These are phyloP conservation scores for Archocentrus centrarchus DNA, from an alignment of 2,113 vertebrate species.

Conservation along the genomic window DNA sequence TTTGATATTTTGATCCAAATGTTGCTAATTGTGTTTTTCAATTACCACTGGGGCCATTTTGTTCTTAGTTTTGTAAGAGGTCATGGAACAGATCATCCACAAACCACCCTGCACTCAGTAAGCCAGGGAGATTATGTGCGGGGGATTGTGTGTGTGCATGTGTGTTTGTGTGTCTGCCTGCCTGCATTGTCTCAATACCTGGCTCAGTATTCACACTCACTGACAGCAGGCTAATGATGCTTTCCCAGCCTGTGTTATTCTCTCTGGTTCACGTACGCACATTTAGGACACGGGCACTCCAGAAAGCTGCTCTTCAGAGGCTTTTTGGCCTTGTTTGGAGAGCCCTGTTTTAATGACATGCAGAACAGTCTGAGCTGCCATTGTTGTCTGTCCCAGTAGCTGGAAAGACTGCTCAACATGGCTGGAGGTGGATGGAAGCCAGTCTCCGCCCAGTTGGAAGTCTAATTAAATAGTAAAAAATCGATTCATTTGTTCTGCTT, in stretches of 20 bases:
- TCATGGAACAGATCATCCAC: constrained; percentile 22
- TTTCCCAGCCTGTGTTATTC: constrained; percentile 22
- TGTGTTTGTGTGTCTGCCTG: background rate
- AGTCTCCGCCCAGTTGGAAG: background rate
- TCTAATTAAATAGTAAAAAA: background rate
- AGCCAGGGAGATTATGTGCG: constrained; percentile 31
- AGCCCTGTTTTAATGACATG: constrained; percentile 17
- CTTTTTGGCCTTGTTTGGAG: constrained; percentile 43
- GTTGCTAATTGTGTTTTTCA: background rate
- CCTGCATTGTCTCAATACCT: constrained; percentile 20
- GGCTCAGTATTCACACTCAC: constrained; percentile 8
- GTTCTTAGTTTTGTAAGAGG: background rate
- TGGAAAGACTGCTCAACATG: background rate
- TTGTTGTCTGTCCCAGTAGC: constrained; percentile 15
- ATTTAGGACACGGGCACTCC: constrained; percentile 33
- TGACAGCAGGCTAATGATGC: constrained; percentile 20
- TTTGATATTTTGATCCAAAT: background rate
- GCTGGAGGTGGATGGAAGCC: background rate
- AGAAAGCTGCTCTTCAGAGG: constrained; percentile 35
- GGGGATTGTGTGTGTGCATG: constrained; percentile 6
- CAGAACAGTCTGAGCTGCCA: background rate
- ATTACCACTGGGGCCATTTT: background rate
- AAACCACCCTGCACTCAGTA: background rate
- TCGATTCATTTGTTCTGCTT: background rate
- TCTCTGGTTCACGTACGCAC: constrained; percentile 33